Base-by-base conservation (phyloP, 2,888 invertebrate genomes). In the Aromia moschata region DNA sequence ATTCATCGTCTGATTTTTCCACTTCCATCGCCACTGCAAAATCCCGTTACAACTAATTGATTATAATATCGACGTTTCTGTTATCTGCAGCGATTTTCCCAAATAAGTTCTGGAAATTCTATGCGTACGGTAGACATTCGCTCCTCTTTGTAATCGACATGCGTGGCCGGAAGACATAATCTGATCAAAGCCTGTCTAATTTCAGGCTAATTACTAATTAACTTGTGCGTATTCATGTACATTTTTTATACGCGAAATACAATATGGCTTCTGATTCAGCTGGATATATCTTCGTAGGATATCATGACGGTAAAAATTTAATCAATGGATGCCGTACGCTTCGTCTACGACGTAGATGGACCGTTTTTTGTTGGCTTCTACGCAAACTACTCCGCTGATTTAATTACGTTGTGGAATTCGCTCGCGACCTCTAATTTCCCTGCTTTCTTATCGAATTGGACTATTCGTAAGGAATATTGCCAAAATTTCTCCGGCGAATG, bases 371-470 rank as follows among this genome's bases (percentile, higher is more conserved):
- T 14, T n/a, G 14, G 15, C 38, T 30, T 51, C 9, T 25, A 9
- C 25, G 25, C 38, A n/a, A 17, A 12, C 40, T n/a, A 38, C 2
- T n/a, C n/a, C n/a, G n/a, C n/a, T 40, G 38, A 38, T 36, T 51
- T 51, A 51, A 51, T 51, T 51, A 25, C 15, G 15, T 1, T 15
- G 40, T 38, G 25, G 38, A 38, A 20, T 51, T 25, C 14, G 38
- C 25, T 1, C 20, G 17, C 17, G 41, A 11, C 18, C 11, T 38
- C 11, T n/a, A n/a, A 15, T 51, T 38, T 51, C 49, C 40, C 30
- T 15, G 25, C 49, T 51, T 51, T 51, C 49, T 38, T 51, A 38
- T 38, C 4, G 10, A 15, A 38, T n/a, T 7, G n/a, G 15, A n/a
- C n/a, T n/a, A n/a, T n/a, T n/a, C n/a, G 9, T 12, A 38, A 25